Evolutionary conservation across 2,797 vertebrate genomes (phyloP), one percentile per base, ranked within the genome.

Genomic region (Phoxinus dragarum): DNA sequence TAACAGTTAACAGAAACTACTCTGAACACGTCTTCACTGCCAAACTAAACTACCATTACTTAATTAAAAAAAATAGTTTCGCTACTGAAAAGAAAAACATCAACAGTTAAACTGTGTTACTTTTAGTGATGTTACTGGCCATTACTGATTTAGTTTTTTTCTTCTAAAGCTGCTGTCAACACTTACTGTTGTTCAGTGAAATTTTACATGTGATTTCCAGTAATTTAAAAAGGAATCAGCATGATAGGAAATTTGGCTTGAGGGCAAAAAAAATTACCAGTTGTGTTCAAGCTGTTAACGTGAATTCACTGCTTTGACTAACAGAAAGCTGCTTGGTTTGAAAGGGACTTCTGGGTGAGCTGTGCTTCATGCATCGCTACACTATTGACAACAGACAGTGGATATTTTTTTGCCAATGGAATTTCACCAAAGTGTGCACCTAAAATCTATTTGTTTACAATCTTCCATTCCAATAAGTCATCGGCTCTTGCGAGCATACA

Each of bases 381-480:
- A 78, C 38, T 61, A 78, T 27, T 78, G 38, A 40, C 74, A 76
- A n/a, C 21, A 56, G n/a, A 21, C 23, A 73, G 31, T 19, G 27
- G 61, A 64, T 64, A 5, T 6, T 38, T 68, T 68, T 38, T 21
- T 67, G 14, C 34, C 66, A 34, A 36, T 9, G 7, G 2, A 56
- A 78, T 78, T 17, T 40, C 36, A 74, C 8, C 1, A 5, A 61
- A 64, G 44, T 21, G 56, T 56, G 76, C 56, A 44, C 5, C 38
- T 42, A 7, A 79, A 79, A 67, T 36, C 36, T 84, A 56, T 77
- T 84, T 84, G 82, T 56, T 77, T 84, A n/a, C 68, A 47, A 6
- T 71, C 40, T 79, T 69, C 19, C 44, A 31, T 56, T 68, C 2
- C n/a, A 78, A 68, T 78, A 71, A 44, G 19, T 82, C 69, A 47